Base-by-base conservation (phyloP, 2,888 invertebrate species). In the Parthenolecanium corni region DNA sequence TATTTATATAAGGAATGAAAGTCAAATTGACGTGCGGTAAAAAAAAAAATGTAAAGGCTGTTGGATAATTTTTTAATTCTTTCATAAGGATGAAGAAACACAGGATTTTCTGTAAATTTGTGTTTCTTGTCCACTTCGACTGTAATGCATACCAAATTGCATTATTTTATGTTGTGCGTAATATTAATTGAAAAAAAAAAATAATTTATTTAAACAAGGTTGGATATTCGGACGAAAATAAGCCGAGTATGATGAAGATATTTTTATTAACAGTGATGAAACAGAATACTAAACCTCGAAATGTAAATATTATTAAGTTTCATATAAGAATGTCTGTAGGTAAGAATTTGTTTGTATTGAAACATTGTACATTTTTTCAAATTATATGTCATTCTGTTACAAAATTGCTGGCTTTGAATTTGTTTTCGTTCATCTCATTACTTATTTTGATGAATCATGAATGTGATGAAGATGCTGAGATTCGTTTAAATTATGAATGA, bases 361-460 rank as follows among this genome's bases (percentile, higher is more conserved):
- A 57, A 57, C 44, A 42, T 24, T 57, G 57, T 57, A 57, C 42
- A 57, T 57, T 57, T 57, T n/a, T 57, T 57, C 57, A 57, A 57
- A 57, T 57, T 57, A 57, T 57, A 57, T 57, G 57, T 57, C 57
- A 57, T 44, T 31, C 57, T 57, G 57, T 57, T 57, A 57, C 57
- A 57, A 57, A 57, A 42, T 18, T 38, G 38, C 38, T n/a, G n/a
- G n/a, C n/a, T n/a, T n/a, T n/a, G n/a, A n/a, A n/a, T n/a, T n/a
- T n/a, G n/a, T n/a, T n/a, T 4, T 9, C 31, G 31, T 9, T 31
- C 31, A 6, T 31, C 9, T 31, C 9, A 6, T 31, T 31, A 9
- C 9, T 31, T 31, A 31, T 31, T 31, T 31, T 31, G 31, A n/a
- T n/a, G n/a, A n/a, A n/a, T n/a, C n/a, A n/a, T n/a, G n/a, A n/a